Conservation (phyloP, 2,797 vertebrate species). For the Ctenopoma kingsleyae region DNA sequence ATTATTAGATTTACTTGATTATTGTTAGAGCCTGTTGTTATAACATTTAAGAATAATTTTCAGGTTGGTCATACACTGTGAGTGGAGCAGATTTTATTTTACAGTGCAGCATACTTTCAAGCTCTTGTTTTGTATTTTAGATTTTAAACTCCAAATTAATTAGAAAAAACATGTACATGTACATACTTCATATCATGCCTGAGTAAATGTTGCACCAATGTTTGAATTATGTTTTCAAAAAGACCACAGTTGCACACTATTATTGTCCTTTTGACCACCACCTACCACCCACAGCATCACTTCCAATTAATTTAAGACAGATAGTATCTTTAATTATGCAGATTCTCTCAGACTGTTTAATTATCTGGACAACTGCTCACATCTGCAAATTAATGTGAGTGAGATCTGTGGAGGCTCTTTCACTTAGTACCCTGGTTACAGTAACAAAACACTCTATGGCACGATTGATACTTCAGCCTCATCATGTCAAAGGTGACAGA, state of each 20-base stretch:
- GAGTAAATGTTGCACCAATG: not conserved
- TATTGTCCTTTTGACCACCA: slow-evolving; percentile 39
- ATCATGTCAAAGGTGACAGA: slow-evolving; percentile 54
- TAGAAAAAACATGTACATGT: not conserved
- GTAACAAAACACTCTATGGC: slow-evolving; percentile 34
- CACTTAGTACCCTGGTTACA: slow-evolving; percentile 35
- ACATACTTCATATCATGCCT: not conserved
- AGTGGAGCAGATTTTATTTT: too few species aligned
- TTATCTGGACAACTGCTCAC: slow-evolving; percentile 66
- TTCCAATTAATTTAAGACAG: slow-evolving; percentile 53
- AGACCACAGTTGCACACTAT: slow-evolving; percentile 1
- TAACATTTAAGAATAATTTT: too few species aligned
- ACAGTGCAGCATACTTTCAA: too few species aligned
- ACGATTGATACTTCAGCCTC: slow-evolving; percentile 40
- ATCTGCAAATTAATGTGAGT: slow-evolving; percentile 47
- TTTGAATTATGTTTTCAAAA: slow-evolving; percentile 18
- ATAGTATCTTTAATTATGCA: slow-evolving; percentile 75
- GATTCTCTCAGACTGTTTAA: slow-evolving; percentile 55
- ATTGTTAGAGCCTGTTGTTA: too few species aligned
- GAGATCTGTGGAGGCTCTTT: slow-evolving; percentile 35
- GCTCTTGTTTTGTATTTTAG: too few species aligned
- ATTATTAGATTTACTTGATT: too few species aligned
- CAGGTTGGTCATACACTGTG: too few species aligned
- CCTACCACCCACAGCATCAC: slow-evolving; percentile 29
- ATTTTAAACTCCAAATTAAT: not conserved